Evolutionary conservation across 1,140 invertebrate genomes (phyloP).

Genomic region (Zaprionus ornatus): DNA sequence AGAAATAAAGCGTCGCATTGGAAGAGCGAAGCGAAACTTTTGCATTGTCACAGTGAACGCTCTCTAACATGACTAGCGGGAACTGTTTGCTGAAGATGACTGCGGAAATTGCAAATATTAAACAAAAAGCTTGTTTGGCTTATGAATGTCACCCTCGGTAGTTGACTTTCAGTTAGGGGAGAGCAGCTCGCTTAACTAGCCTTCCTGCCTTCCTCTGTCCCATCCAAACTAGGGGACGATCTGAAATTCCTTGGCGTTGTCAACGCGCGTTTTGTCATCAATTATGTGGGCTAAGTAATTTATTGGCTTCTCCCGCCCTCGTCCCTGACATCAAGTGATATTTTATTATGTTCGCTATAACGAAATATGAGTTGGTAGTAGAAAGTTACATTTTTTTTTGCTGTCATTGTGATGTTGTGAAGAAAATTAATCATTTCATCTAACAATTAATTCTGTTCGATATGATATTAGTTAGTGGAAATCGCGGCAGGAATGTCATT

Average conservation of each 20-base stretch:
- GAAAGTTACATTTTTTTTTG: conserved; percentile 6
- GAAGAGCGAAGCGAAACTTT: conserved; percentile 40
- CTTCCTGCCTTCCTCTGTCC: not conserved
- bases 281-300: conserved; percentile 14
- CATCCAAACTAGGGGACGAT: not conserved
- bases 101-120: conserved; percentile 14
- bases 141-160: conserved; percentile 15
- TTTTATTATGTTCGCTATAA: not conserved
- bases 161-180: not conserved
- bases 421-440: not conserved
- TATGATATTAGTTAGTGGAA: not conserved
- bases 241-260: not conserved
- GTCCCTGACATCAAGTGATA: not conserved
- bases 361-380: not conserved
- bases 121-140: conserved; percentile 19
- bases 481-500: not conserved
- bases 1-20: conserved; percentile 28
- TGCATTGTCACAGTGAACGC: conserved; percentile 69
- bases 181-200: not conserved
- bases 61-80: conserved; percentile 55
- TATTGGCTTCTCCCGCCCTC: not conserved
- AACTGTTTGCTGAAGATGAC: conserved; percentile 10
- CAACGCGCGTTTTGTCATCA: not conserved
- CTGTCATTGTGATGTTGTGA: conserved; percentile 3
- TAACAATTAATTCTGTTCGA: conserved; percentile 15